phyloP scores from a whole-genome alignment of 53 echinoderm and acorn worm genomes.

The Henricia sp. region DNA sequence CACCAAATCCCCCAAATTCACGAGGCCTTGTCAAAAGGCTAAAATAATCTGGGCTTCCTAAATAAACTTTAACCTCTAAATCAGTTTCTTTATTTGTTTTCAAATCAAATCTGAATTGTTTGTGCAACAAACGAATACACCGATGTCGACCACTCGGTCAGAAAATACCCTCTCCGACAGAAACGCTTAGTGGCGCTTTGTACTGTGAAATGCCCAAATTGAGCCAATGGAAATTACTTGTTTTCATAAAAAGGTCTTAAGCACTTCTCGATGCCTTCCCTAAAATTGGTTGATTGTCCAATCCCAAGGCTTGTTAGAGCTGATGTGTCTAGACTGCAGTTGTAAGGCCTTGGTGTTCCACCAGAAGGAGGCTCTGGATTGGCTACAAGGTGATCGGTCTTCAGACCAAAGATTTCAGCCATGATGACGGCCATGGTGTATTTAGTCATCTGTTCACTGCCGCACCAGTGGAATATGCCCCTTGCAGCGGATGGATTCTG shows the following conservation, averaged over 20 bases:
- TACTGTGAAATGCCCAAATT: too few species aligned
- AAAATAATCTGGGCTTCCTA: too few species aligned
- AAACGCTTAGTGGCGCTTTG: too few species aligned
- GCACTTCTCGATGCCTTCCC: constrained; percentile 68
- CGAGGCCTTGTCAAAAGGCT: too few species aligned
- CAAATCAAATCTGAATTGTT: too few species aligned
- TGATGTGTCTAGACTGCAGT: constrained; percentile 68
- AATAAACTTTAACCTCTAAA: too few species aligned
- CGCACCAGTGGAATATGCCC: constrained; percentile 86
- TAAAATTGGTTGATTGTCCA: constrained; percentile 66
- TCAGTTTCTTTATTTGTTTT: too few species aligned
- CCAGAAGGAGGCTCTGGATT: constrained; percentile 61
- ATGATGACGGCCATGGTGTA: constrained; percentile 74
- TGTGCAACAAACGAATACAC: too few species aligned
- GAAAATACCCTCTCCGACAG: too few species aligned
- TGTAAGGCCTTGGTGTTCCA: constrained; percentile 77
- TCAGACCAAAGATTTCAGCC: constrained; percentile 70
- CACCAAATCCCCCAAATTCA: too few species aligned
- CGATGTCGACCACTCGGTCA: too few species aligned
- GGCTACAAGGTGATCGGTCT: constrained; percentile 74
- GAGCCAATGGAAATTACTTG: too few species aligned
- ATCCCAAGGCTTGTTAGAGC: constrained; percentile 67
- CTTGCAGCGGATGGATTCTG: constrained; percentile 70
- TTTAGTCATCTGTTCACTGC: constrained; percentile 76
- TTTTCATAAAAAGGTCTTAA: constrained; percentile 65